Evolutionary conservation across 2,888 invertebrate genomes (phyloP).

Genomic region (Phyto melanocephala): DNA sequence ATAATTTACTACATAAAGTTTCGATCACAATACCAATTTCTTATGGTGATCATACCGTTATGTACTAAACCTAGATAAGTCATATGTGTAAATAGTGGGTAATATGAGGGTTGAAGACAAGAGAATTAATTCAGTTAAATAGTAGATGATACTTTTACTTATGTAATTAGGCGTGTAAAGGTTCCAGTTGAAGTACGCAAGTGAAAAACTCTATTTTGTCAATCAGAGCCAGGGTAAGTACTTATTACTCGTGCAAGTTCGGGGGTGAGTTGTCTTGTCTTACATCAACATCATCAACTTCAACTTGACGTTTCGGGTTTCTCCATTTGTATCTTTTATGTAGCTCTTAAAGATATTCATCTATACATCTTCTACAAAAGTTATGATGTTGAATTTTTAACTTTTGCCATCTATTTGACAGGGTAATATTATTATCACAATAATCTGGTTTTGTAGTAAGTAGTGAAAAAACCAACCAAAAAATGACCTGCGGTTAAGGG

Average conservation of each 20-base stretch:
- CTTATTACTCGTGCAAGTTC: background rate
- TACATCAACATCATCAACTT: background rate
- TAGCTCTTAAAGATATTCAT: background rate
- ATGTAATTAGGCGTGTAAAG: background rate
- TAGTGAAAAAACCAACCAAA: no score
- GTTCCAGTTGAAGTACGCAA: background rate
- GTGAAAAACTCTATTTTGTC: background rate
- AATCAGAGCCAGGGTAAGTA: constrained; percentile 1
- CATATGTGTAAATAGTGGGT: no score
- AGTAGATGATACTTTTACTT: background rate
- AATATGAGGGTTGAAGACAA: no score
- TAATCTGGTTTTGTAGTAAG: no score
- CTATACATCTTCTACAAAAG: background rate
- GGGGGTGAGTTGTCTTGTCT: background rate
- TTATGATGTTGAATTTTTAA: background rate
- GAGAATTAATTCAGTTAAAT: background rate
- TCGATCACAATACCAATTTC: background rate
- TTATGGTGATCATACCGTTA: no score
- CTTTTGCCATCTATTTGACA: no score
- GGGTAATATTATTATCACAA: no score
- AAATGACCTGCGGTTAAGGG: no score
- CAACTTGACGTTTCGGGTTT: background rate
- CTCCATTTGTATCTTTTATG: no score
- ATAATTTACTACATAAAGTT: no score
- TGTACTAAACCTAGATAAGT: no score